These are phyloP conservation scores for Macaca mulatta DNA, from an alignment of 2,113 vertebrate species.

Conservation along the genomic window DNA sequence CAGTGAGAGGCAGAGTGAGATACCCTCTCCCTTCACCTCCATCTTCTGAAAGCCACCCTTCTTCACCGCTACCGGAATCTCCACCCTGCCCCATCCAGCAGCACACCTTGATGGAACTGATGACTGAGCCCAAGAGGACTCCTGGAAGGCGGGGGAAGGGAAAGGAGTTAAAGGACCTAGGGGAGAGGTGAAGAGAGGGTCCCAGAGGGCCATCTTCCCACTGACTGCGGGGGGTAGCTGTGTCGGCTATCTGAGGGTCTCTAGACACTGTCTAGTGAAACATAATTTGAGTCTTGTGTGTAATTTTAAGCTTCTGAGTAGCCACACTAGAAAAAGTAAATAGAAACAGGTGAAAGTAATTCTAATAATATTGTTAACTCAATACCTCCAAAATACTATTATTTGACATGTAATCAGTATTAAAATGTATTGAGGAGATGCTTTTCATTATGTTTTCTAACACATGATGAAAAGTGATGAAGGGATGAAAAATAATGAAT, in stretches of 20 bases:
- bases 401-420: not conserved
- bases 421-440: not conserved
- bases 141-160: not conserved
- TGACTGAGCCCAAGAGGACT: not conserved
- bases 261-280: not conserved
- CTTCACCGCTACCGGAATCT: accelerated
- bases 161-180: too few species aligned
- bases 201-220: not conserved
- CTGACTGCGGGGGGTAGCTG: too few species aligned
- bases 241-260: not conserved
- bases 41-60: not conserved
- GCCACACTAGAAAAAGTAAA: not conserved
- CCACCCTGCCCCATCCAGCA: not conserved
- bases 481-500: not conserved
- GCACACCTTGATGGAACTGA: not conserved
- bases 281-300: accelerated
- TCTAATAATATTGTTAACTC: not conserved
- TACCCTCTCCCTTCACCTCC: too few species aligned
- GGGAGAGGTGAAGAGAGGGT: not conserved
- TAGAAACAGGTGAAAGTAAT: not conserved
- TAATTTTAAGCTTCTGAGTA: not conserved
- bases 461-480: not conserved
- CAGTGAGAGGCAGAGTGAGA: accelerated
- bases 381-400: not conserved
- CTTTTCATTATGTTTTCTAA: not conserved